Base-by-base conservation (phyloP, 2,113 vertebrate species). In the Chrysochloris asiatica region DNA sequence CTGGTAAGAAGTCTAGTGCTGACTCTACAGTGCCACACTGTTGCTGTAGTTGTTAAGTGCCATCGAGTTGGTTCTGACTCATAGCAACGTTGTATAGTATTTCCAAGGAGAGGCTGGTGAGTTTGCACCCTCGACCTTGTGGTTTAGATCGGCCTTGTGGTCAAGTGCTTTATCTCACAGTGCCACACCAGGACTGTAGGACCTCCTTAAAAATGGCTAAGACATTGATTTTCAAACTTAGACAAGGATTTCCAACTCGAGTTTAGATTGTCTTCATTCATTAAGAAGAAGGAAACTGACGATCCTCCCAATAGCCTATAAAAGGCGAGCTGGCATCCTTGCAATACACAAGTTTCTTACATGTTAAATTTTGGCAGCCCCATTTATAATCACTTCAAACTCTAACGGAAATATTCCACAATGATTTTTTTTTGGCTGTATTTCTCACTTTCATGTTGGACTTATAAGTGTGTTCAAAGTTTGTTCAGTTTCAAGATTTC, bases 311-410 rank as follows among this genome's bases (percentile, higher is more conserved):
- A 17, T 22, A 90, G 56, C 86, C 83, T 90, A 73, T 93, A 72
- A 94, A 95, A 93, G 93, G 88, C 26, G 33, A 96, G 50, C 89
- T 90, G 54, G 72, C 59, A 84, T 90, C 4, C 1, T 79, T 79
- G 56, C 89, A 90, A 92, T 36, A 96, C 92, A 94, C 94, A 88
- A 72, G 95, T 96, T 94, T 96, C 93, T 84, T 93, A 94, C 83
- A 38, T 95, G 86, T 95, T 90, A 92, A 95, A 90, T 54, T 92
- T 69, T 95, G 96, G 81, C 93, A 96, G 54, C 50, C 90, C 41
- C 14, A 82, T 59, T 95, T 88, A 71, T 73, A 94, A 17, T 30
- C 56, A 81, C 52, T 93, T 96, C 80, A 93, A 52, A 95, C 67
- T 83, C 81, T 45, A 86, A 93, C 86, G 50, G 90, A 96, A 96